A percentile compares a stretch with the other conserved stretches of the same genome.
These are phyloP conservation scores for Drosophila putrida DNA, from an alignment of 2,888 invertebrate species.

Conservation along the genomic window DNA sequence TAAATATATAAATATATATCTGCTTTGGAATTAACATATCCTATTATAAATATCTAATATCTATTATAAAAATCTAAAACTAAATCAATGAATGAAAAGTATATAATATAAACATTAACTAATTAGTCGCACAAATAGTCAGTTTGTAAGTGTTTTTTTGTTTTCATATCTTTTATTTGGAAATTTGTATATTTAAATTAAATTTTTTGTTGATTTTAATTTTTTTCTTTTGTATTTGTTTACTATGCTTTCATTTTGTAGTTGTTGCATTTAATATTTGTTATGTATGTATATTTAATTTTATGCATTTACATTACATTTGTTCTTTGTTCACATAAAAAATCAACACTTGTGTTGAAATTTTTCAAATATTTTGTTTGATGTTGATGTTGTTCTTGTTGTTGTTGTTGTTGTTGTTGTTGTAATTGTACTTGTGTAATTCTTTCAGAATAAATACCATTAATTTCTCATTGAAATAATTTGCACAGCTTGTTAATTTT, in stretches of 20 bases:
- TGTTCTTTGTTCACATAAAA: conserved; percentile 42
- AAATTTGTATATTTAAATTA: conserved; percentile 28
- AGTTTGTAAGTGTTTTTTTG: neutral
- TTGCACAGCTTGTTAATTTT: conserved; percentile 27
- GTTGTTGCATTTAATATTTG: conserved; percentile 27
- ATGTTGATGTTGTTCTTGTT: neutral
- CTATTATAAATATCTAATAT: too few species aligned
- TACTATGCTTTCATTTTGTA: conserved; percentile 8
- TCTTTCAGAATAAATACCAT: conserved; percentile 40
- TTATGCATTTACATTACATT: conserved; percentile 43
- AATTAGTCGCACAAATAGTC: too few species aligned
- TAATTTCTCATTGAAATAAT: conserved; percentile 23
- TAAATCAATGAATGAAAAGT: too few species aligned
- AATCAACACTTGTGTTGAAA: conserved; percentile 26
- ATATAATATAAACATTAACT: too few species aligned
- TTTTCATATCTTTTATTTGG: conserved; percentile 27
- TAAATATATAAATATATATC: too few species aligned
- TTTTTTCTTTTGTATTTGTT: conserved; percentile 5
- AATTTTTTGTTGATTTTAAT: neutral
- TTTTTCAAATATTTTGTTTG: conserved; percentile 19
- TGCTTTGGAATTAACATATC: too few species aligned
- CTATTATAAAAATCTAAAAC: too few species aligned
- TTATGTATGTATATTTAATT: conserved; percentile 22
- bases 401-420: conserved; percentile 2
- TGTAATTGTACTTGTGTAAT: conserved; percentile 27